Evolutionary conservation across 1,140 invertebrate genomes (phyloP), one percentile per base, ranked within the genome.

Genomic region (Euschistus heros): DNA sequence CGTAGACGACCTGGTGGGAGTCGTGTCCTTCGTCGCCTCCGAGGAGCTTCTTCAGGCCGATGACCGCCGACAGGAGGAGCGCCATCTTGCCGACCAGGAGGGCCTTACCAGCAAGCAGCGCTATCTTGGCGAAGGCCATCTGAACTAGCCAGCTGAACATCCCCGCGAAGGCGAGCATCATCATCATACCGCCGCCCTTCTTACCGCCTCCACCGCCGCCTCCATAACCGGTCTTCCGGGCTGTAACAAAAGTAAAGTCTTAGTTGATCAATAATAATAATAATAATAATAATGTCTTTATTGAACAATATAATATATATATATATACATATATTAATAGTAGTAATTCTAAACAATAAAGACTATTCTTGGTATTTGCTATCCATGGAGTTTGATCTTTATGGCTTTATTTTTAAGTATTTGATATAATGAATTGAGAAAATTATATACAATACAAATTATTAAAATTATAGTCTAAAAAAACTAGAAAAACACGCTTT

Each of bases 21-120:
- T 67, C 66, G 6, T 37, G 46, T 0, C 57, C 61, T 5, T 44
- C 61, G 2, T 50, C 62, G n/a, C 55, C 66, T 26, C 61, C 63
- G 13, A 67, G 18, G 6, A 67, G 57, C 42, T 64, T 67, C 66
- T 65, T 68, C 10, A 68, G 64, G 1, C 60, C 67, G 52, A 68
- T 55, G 70, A 86, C 78, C 2, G 81, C 77, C 2, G 84, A 83
- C n/a, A 86, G 71, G 52, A 86, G 75, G 13, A 86, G 71, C 0
- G 84, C 84, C 46, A 87, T 80, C 72, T 87, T 87, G 0, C 84
- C 81, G 24, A 86, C 80, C 7, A 87, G 74, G 37, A 87, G 74
- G 13, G 85, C 85, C 2, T 83, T 81, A 22, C 84, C 84, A 17
- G 84, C 82, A 42, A 85, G 74, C 59, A 86, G 78, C 10, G 83